Evolutionary conservation across 2,888 invertebrate species (phyloP).

Genomic region (Synanthedon andrenaeformis): DNA sequence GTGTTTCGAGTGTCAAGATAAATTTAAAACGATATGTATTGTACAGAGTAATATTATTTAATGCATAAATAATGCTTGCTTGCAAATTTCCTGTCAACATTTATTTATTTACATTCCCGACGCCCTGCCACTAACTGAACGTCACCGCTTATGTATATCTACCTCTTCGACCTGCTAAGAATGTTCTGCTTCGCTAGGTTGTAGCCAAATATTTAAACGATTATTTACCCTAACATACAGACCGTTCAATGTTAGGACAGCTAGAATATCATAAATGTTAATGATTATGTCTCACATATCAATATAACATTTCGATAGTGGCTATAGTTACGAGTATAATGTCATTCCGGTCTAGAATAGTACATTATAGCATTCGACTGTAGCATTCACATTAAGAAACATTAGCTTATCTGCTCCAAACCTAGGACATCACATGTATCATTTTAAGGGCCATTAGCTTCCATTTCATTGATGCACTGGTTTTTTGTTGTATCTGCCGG

Average conservation of each 20-base stretch:
- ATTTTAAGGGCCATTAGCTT: not conserved
- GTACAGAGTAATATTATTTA: constrained; percentile 7
- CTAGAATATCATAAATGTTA: not conserved
- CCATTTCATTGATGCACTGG: not conserved
- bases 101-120: constrained; percentile 49
- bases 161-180: constrained; percentile 64
- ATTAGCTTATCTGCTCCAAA: constrained; percentile 58
- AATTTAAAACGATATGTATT: constrained; percentile 15
- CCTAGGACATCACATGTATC: constrained; percentile 4
- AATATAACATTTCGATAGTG: no score
- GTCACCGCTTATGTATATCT: constrained; percentile 51
- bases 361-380: not conserved
- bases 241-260: constrained; percentile 7
- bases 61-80: constrained; percentile 47
- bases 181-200: constrained; percentile 67
- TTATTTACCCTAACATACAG: not conserved
- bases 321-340: not conserved
- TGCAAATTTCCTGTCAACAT: constrained; percentile 28
- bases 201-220: not conserved
- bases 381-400: constrained; percentile 7
- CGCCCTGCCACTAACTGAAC: constrained; percentile 69
- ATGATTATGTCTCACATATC: no score
- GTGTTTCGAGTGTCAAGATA: constrained; percentile 10
- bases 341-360: not conserved
- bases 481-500: not conserved